Percentiles rank a stretch among this genome's conserved stretches.
Evolutionary conservation across 2,113 vertebrate genomes (phyloP).

Genomic region (Marmota flaviventris): DNA sequence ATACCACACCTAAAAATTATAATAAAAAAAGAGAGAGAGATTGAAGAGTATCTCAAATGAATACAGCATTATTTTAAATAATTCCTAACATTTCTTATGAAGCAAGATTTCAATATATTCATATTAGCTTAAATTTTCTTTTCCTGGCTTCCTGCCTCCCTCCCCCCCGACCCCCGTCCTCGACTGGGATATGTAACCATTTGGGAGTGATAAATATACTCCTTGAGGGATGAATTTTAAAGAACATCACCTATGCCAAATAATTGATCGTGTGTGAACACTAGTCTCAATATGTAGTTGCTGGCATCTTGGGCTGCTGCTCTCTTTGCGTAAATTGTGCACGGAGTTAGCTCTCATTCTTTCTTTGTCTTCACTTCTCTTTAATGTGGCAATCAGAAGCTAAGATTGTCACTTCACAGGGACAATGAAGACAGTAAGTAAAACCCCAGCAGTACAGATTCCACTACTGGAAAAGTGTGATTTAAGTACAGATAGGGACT

Average conservation of each 20-base stretch:
- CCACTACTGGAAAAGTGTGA: not conserved
- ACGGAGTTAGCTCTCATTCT: not conserved
- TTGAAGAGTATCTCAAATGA: conserved; percentile 61
- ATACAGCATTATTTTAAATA: conserved; percentile 75
- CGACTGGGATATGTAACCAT: conserved; percentile 64
- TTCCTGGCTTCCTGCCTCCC: not conserved
- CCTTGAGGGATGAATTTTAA: conserved; percentile 82
- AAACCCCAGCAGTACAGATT: not conserved
- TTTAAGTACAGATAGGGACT: not conserved
- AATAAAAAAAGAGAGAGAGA: conserved; percentile 51
- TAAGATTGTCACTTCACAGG: conserved; percentile 57
- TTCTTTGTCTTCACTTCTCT: conserved; percentile 65
- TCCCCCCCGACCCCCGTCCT: not conserved
- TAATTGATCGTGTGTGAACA: conserved; percentile 83
- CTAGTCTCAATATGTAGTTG: conserved; percentile 77
- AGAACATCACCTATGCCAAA: conserved; percentile 80
- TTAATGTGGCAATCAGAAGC: conserved; percentile 61
- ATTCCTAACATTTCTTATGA: conserved; percentile 71
- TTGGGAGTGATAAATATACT: conserved; percentile 80
- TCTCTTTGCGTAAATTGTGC: conserved; percentile 46
- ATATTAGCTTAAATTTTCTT: conserved; percentile 67
- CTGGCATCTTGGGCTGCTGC: conserved; percentile 67
- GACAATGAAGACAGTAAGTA: not conserved
- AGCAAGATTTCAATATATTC: conserved; percentile 75
- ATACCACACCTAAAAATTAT: conserved; percentile 61